Base-by-base conservation (phyloP, 2,797 vertebrate species). In the Bradypodion pumilum region DNA sequence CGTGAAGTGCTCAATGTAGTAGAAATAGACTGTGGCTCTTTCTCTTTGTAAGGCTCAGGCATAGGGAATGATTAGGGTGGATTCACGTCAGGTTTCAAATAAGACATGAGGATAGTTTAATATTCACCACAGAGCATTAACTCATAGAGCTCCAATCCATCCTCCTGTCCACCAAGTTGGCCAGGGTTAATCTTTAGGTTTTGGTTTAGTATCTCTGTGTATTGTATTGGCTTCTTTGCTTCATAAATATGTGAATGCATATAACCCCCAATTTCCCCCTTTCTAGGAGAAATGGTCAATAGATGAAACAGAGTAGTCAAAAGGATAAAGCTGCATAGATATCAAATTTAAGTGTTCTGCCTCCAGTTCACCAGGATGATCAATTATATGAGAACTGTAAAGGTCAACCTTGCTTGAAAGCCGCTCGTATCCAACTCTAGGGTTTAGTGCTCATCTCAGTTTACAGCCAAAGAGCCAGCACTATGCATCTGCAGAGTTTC, bases 121-220 rank as follows among this genome's bases (percentile, higher is more conserved):
- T 35, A 40, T 63, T 42, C 6, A 10, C 27, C 15, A n/a, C 15
- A 59, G 35, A 32, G 3, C 63, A 74, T 44, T 46, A 42, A 2
- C 27, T 25, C 19, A 12, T 59, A n/a, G 35, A 32, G 5, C 63
- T 80, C 44, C 60, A 42, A 2, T 32, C 29, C 19, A 12, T 65
- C 46, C 35, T 37, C 19, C 56, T 37, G 13, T 74, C 82, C 49
- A 49, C 1, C 78, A 62, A 27, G 87, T 85, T 49, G 85, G 70
- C 85, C 78, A 80, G 12, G 85, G 46, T 42, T 70, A 87, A 40
- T 63, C 56, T 72, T 84, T 60, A 35, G 32, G 13, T 25, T 74
- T 81, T n/a, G 42, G 27, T 42, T 70, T 37, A 52, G n/a, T n/a
- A 23, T 29, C 66, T 59, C 52, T 13, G 37, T 2, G 60, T 72